Evolutionary conservation across 2,113 vertebrate genomes (phyloP).

Genomic region (Ia io): DNA sequence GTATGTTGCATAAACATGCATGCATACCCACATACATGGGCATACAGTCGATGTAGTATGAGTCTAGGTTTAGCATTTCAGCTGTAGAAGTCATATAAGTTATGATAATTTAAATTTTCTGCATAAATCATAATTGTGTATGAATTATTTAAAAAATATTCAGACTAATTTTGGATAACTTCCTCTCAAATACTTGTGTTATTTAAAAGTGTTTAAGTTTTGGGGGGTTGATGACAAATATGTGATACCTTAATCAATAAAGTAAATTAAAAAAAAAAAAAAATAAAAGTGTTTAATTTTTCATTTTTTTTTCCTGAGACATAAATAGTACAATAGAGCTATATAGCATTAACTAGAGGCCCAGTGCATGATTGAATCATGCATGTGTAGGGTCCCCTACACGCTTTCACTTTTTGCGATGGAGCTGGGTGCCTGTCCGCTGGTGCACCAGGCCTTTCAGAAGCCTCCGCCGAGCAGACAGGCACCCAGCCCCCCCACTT

Average conservation of each 20-base stretch:
- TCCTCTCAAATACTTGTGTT: not conserved
- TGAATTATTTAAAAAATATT: not conserved
- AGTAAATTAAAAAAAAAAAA: too few species aligned
- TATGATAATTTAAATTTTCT: conserved; percentile 1
- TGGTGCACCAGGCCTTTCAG: too few species aligned
- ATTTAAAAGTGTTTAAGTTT: not conserved
- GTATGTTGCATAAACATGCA: not conserved
- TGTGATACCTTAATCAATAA: too few species aligned
- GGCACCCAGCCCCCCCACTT: too few species aligned
- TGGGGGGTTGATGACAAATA: too few species aligned
- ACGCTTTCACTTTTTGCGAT: too few species aligned
- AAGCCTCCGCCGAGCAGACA: too few species aligned
- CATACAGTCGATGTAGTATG: not conserved
- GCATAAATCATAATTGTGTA: not conserved
- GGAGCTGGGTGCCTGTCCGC: too few species aligned
- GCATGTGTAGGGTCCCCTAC: too few species aligned
- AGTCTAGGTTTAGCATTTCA: conserved; percentile 7
- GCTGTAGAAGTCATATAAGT: not conserved
- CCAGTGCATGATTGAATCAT: too few species aligned
- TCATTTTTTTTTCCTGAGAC: not conserved
- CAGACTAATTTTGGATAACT: not conserved
- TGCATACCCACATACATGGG: not conserved
- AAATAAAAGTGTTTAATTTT: not conserved
- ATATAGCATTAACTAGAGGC: not conserved
- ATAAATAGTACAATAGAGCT: not conserved